Evolutionary conservation across 2,888 invertebrate genomes (phyloP).

Genomic region (Lordiphosa fenestrarum): DNA sequence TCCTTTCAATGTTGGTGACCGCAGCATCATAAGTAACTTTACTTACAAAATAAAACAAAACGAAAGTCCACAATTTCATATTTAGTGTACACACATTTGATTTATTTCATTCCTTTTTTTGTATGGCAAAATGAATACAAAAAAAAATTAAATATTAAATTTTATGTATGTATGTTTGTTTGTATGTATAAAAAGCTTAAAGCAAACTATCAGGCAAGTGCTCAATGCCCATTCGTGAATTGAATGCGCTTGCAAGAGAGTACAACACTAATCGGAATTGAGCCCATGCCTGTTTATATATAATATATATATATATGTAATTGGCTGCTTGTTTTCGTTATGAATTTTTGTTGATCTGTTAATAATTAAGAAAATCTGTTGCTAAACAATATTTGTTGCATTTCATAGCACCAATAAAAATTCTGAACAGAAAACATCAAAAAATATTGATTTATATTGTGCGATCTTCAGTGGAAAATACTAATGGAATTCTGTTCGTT

Average conservation of each 20-base stretch:
- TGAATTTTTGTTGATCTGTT: conserved; percentile 27
- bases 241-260: too few relatives aligned
- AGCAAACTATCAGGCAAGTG: conserved; percentile 55
- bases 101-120: conserved; percentile 69
- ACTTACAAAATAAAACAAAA: too few relatives aligned
- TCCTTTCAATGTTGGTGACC: too few relatives aligned
- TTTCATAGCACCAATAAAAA: conserved; percentile 52
- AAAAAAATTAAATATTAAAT: conserved; percentile 65
- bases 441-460: conserved; percentile 27
- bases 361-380: conserved; percentile 25
- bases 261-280: conserved; percentile 4
- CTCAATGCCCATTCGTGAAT: conserved; percentile 5
- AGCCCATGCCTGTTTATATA: conserved; percentile 13
- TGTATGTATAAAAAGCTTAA: conserved; percentile 72
- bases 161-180: conserved; percentile 50
- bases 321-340: conserved; percentile 46
- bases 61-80: too few relatives aligned
- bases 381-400: conserved; percentile 24
- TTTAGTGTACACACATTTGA: conserved; percentile 61
- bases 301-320: conserved; percentile 31
- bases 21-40: too few relatives aligned
- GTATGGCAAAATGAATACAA: conserved; percentile 73
- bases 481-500: conserved; percentile 59
- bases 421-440: conserved; percentile 5
- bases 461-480: conserved; percentile 47